Conservation (phyloP, 2,888 invertebrate species). For the Yponomeuta malinellus region DNA sequence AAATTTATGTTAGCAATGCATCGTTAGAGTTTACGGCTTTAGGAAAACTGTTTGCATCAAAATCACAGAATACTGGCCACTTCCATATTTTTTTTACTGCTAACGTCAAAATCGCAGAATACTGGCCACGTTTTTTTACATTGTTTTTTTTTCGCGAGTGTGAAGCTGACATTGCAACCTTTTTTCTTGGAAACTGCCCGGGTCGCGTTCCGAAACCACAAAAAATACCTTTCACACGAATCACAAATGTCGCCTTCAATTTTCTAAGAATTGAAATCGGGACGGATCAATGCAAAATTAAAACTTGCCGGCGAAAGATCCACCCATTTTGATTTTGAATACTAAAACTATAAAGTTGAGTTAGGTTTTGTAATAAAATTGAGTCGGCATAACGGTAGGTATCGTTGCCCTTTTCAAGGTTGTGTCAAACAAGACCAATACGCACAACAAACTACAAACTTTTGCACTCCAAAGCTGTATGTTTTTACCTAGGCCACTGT, state of each 20-base stretch:
- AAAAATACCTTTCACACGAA: constrained; percentile 22
- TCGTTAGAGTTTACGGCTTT: not conserved
- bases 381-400: not conserved
- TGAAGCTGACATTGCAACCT: not conserved
- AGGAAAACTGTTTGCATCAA: not conserved
- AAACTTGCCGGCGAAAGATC: not conserved
- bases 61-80: no score
- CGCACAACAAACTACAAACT: not conserved
- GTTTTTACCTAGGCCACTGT: not conserved
- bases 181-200: constrained; percentile 1
- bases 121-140: not conserved
- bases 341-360: not conserved
- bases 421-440: not conserved
- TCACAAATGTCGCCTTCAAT: constrained; percentile 15
- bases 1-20: constrained; percentile 5
- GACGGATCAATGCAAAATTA: constrained; percentile 10
- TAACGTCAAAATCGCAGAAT: no score
- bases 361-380: constrained; percentile 1
- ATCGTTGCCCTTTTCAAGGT: not conserved
- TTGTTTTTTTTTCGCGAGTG: not conserved
- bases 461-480: not conserved
- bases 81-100: no score
- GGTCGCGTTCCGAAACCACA: constrained; percentile 19
- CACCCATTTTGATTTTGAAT: not conserved
- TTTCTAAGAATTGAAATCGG: constrained; percentile 21